Evolutionary conservation across 2,888 invertebrate genomes (phyloP).

Genomic region (Mechanitis mazaeus): DNA sequence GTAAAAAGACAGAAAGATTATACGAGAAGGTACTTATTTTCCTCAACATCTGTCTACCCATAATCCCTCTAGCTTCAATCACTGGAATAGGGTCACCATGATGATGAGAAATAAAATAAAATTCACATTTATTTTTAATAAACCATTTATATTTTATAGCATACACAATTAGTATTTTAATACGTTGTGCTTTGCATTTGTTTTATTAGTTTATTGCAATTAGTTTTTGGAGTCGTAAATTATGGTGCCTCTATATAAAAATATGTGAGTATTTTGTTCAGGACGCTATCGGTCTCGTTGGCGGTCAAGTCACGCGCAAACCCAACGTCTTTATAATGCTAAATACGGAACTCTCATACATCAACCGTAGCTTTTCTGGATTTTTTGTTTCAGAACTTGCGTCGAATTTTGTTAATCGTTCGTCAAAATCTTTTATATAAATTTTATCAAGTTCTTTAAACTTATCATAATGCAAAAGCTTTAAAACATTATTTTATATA

Average conservation of each 20-base stretch:
- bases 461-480: background rate
- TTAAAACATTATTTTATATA: too few species aligned
- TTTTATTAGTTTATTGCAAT: background rate
- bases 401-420: conserved; percentile 1
- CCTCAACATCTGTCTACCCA: too few species aligned
- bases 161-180: too few species aligned
- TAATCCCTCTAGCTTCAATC: too few species aligned
- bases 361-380: conserved; percentile 4
- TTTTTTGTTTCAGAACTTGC: conserved; percentile 4
- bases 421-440: background rate
- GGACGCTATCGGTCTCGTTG: conserved; percentile 9
- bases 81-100: too few species aligned
- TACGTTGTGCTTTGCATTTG: too few species aligned
- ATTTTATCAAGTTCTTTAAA: background rate
- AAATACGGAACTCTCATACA: conserved; percentile 1
- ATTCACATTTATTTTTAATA: too few species aligned
- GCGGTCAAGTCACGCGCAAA: conserved; percentile 21
- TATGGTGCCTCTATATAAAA: background rate
- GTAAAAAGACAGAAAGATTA: too few species aligned
- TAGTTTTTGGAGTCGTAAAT: background rate
- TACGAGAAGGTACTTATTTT: too few species aligned
- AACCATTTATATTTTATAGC: too few species aligned
- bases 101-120: too few species aligned
- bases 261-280: background rate
- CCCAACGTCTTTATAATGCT: conserved; percentile 23